A percentile compares a stretch with the other conserved stretches of the same genome.
phyloP scores from a whole-genome alignment of 2,797 vertebrate genomes.

The Danio tinwini region DNA sequence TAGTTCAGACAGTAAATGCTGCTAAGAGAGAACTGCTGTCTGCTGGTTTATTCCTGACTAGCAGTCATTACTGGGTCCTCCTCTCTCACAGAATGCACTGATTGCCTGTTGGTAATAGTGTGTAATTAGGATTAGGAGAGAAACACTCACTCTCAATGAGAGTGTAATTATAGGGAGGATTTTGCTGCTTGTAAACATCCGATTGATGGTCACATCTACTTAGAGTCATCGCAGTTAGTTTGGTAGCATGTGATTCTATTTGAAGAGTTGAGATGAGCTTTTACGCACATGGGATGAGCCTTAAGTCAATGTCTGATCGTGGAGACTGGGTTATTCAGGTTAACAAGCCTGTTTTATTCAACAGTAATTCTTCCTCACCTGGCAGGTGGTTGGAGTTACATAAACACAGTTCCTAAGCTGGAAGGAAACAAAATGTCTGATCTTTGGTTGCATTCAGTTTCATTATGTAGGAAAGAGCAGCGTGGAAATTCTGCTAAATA shows the following conservation, averaged over 20 bases:
- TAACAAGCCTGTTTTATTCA: not conserved
- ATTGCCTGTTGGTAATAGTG: slow-evolving; percentile 6
- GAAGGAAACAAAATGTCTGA: not conserved
- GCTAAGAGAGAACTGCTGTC: not conserved
- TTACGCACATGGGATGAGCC: slow-evolving; percentile 17
- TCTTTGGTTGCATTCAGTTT: not conserved
- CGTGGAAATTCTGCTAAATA: not conserved
- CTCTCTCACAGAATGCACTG: not conserved
- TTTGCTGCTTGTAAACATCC: slow-evolving; percentile 1
- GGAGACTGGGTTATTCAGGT: slow-evolving; percentile 8
- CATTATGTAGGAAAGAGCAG: not conserved
- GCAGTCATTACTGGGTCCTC: not conserved
- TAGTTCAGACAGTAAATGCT: slow-evolving; percentile 6
- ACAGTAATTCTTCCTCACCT: not conserved
- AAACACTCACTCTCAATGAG: slow-evolving; percentile 10
- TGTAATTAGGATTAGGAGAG: slow-evolving; percentile 32
- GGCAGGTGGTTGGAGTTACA: not conserved
- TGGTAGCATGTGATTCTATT: slow-evolving; percentile 3
- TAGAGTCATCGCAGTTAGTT: not conserved
- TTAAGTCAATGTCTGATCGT: slow-evolving; percentile 29
- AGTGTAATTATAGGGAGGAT: slow-evolving; percentile 9
- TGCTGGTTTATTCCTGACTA: not conserved
- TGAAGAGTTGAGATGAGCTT: slow-evolving; percentile 17
- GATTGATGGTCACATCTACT: slow-evolving; percentile 13
- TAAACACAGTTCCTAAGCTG: not conserved